Conservation (phyloP, 2,888 invertebrate species). For the Dermolepida albohirtum region DNA sequence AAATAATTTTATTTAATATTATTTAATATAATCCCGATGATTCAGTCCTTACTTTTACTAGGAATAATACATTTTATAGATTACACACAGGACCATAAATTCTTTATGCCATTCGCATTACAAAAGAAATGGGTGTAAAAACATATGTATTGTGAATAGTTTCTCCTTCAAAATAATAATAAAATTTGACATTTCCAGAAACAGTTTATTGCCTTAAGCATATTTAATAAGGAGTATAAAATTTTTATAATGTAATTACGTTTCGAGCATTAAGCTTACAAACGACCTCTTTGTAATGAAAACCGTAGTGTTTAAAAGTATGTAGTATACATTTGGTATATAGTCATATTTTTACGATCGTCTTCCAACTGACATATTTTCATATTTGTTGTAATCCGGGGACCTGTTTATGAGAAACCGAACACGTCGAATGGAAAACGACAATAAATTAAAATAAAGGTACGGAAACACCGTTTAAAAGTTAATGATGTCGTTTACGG, state of each 20-base stretch:
- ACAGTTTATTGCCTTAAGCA: conserved; percentile 38
- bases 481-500: conserved; percentile 55
- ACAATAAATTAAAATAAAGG: conserved; percentile 33
- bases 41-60: too few relatives aligned
- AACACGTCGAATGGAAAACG: conserved; percentile 4
- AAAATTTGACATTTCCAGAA: conserved; percentile 41
- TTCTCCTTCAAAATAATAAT: conserved; percentile 37
- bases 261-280: conserved; percentile 12
- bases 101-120: conserved; percentile 31
- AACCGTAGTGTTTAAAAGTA: conserved; percentile 5
- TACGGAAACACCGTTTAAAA: conserved; percentile 46
- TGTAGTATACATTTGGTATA: not conserved
- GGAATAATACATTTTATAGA: too few relatives aligned
- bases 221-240: conserved; percentile 36
- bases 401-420: conserved; percentile 14
- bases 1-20: too few relatives aligned
- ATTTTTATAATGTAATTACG: conserved; percentile 40
- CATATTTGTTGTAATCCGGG: conserved; percentile 27
- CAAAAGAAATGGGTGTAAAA: conserved; percentile 38
- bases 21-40: too few relatives aligned
- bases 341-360: conserved; percentile 17
- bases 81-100: conserved; percentile 10
- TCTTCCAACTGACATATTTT: conserved; percentile 25
- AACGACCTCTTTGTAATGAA: conserved; percentile 29
- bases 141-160: conserved; percentile 39